These are phyloP conservation scores for Patella caerulea DNA, from an alignment of 2,888 invertebrate genomes.

Conservation along the genomic window DNA sequence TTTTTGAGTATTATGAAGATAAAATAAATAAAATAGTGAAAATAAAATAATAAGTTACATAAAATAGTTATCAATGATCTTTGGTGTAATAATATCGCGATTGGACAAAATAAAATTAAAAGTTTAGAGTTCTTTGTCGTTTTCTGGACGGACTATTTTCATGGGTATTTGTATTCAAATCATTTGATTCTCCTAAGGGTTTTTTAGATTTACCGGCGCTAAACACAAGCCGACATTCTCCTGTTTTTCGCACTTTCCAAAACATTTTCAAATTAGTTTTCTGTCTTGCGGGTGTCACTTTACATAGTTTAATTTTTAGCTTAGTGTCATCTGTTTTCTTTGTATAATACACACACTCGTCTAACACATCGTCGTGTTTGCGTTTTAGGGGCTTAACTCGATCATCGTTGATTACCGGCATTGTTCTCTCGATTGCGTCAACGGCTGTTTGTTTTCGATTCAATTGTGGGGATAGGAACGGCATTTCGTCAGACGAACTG, in stretches of 20 bases:
- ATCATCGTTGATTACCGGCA: background rate
- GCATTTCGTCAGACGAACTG: background rate
- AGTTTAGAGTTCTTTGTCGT: constrained; percentile 8
- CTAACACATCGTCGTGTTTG: constrained; percentile 3
- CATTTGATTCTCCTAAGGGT: background rate
- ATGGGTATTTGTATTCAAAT: background rate
- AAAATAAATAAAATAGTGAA: too few relatives aligned
- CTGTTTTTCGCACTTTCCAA: constrained; percentile 55
- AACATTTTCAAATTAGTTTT: constrained; percentile 45
- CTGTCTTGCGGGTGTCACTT: constrained; percentile 25
- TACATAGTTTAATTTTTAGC: constrained; percentile 18
- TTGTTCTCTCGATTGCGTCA: background rate
- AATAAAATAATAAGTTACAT: too few relatives aligned
- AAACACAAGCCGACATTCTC: constrained; percentile 54
- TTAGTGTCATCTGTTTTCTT: constrained; percentile 28
- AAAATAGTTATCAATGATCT: too few relatives aligned
- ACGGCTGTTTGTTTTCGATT: background rate
- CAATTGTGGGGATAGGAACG: background rate
- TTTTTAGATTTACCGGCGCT: constrained; percentile 39
- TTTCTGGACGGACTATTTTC: background rate
- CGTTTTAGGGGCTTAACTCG: background rate
- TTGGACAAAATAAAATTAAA: background rate
- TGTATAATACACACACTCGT: constrained; percentile 18
- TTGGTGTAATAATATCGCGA: too few relatives aligned
- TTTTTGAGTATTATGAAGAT: too few relatives aligned